Evolutionary conservation across 2,113 vertebrate genomes (phyloP).

Genomic region (Rhea pennata): DNA sequence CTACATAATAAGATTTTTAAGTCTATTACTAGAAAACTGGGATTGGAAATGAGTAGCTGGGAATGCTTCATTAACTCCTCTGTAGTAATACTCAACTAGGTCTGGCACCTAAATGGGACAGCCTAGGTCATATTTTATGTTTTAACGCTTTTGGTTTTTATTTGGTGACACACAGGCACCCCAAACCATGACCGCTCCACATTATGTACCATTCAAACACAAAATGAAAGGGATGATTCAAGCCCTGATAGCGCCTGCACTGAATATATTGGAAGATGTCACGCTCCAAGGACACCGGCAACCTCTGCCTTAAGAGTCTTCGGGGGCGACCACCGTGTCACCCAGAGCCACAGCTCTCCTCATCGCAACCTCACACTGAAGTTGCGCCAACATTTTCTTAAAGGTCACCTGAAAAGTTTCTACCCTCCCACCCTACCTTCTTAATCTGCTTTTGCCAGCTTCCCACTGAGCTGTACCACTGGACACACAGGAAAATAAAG

Average conservation of each 20-base stretch:
- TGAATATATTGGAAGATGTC: rapidly evolving
- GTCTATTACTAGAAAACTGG: not conserved
- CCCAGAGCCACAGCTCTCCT: not conserved
- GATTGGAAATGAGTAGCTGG: slow-evolving; percentile 35
- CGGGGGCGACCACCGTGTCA: not conserved
- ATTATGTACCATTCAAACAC: rapidly evolving
- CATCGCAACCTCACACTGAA: not conserved
- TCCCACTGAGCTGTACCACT: not conserved
- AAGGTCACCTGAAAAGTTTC: not conserved
- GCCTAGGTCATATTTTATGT: not conserved
- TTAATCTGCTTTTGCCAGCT: not conserved
- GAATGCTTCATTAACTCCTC: not conserved
- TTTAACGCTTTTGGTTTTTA: not conserved
- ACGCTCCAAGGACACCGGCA: not conserved
- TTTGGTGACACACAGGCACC: not conserved
- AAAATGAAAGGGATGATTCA: not conserved
- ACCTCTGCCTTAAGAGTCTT: not conserved
- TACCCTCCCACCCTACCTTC: not conserved
- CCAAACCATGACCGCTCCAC: not conserved
- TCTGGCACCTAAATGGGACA: rapidly evolving
- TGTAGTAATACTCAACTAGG: not conserved
- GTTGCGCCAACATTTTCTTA: too few species aligned
- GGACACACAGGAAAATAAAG: not conserved
- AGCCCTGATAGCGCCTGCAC: not conserved
- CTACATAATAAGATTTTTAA: slow-evolving; percentile 43